Conservation (phyloP, 2,888 invertebrate genomes). For the Brenthis hecate region DNA sequence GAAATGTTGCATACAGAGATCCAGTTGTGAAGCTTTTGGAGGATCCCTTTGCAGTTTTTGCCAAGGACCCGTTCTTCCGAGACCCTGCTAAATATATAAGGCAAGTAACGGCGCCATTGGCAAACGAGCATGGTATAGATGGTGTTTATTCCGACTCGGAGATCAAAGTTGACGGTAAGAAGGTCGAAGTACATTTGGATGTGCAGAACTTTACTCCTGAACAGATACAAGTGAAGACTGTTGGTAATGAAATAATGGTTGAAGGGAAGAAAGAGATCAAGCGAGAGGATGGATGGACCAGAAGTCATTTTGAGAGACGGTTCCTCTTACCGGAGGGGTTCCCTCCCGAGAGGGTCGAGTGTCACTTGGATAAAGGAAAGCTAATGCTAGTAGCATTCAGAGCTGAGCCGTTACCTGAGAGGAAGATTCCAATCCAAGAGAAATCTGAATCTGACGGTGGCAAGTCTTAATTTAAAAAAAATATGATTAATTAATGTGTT, state of each 20-base stretch:
- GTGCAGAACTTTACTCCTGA: conserved; percentile 90
- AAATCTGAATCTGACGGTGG: conserved; percentile 49
- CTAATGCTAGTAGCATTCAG: conserved; percentile 86
- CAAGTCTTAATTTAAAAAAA: conserved; percentile 13
- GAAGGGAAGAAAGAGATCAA: conserved; percentile 91
- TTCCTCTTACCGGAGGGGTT: conserved; percentile 89
- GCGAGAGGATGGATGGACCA: conserved; percentile 88
- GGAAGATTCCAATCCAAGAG: conserved; percentile 64
- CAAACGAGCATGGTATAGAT: conserved; percentile 65
- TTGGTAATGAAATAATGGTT: conserved; percentile 87
- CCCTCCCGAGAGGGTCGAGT: conserved; percentile 87
- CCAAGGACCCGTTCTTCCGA: conserved; percentile 70
- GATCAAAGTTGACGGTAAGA: conserved; percentile 84
- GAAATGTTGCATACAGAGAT: conserved; percentile 64
- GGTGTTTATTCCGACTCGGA: conserved; percentile 81
- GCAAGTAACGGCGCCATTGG: conserved; percentile 53
- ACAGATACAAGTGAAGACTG: conserved; percentile 89
- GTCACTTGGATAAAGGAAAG: conserved; percentile 89
- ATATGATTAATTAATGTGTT: neutral
- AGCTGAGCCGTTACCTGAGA: conserved; percentile 63
- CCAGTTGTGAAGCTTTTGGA: conserved; percentile 61
- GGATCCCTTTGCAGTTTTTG: conserved; percentile 63
- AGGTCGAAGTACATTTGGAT: conserved; percentile 88
- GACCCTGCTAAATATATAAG: conserved; percentile 65
- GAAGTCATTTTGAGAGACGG: conserved; percentile 88